Conservation (phyloP, 1,140 invertebrate species). For the Drosophila obscura region DNA sequence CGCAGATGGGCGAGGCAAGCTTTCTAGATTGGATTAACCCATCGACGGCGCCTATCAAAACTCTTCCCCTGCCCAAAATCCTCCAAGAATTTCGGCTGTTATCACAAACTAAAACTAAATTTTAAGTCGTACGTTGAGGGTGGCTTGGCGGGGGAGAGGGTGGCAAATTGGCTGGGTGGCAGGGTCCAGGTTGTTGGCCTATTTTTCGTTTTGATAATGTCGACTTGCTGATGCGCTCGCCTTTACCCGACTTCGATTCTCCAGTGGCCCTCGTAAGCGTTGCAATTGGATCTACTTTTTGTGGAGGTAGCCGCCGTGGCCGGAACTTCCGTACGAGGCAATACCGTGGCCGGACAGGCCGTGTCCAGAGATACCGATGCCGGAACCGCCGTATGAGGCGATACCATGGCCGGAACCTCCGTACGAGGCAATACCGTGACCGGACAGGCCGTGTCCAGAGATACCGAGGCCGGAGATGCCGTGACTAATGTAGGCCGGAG, state of each 20-base stretch:
- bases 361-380: too few species aligned
- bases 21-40: conserved; percentile 24
- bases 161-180: not conserved
- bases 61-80: conserved; percentile 27
- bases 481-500: conserved; percentile 48
- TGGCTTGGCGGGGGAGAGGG: conserved; percentile 41
- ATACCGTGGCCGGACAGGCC: conserved; percentile 53
- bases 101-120: conserved; percentile 82
- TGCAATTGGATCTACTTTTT: conserved; percentile 79
- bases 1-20: conserved; percentile 56
- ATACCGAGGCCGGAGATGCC: conserved; percentile 43
- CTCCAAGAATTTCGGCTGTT: conserved; percentile 75
- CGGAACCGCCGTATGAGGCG: too few species aligned
- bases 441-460: conserved; percentile 45
- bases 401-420: conserved; percentile 4
- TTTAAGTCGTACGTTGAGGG: conserved; percentile 76
- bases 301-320: conserved; percentile 78
- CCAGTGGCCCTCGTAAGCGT: conserved; percentile 57
- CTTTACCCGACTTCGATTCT: conserved; percentile 64
- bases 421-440: conserved; percentile 34
- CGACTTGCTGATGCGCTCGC: conserved; percentile 57
- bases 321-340: conserved; percentile 58
- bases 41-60: conserved; percentile 10
- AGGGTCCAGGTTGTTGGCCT: conserved; percentile 7
- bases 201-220: conserved; percentile 49